Evolutionary conservation across 2,888 invertebrate species (phyloP).

Genomic region (Andrena haemorrhoa): DNA sequence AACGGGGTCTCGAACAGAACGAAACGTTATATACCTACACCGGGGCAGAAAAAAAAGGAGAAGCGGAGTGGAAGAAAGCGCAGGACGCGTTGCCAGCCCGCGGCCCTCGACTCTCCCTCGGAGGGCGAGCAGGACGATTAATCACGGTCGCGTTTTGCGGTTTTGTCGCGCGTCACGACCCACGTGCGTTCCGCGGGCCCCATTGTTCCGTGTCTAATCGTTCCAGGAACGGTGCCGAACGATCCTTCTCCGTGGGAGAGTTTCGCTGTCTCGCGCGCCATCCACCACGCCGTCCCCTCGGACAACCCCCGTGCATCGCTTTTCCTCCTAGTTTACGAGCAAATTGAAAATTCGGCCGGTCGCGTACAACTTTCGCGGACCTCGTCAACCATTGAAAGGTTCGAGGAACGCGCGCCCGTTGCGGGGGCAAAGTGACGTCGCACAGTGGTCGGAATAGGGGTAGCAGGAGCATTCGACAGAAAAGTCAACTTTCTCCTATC

Average conservation of each 20-base stretch:
- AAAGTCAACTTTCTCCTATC: too few species aligned
- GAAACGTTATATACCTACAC: not conserved
- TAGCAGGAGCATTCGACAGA: too few species aligned
- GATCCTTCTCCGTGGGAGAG: constrained; percentile 74
- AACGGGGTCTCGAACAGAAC: not conserved
- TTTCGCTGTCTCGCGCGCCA: constrained; percentile 45
- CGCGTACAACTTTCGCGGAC: not conserved
- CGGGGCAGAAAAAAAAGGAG: not conserved
- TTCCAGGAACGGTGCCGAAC: constrained; percentile 77
- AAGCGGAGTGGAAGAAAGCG: constrained; percentile 33
- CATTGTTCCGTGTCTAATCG: constrained; percentile 80
- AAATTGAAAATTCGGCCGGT: not conserved
- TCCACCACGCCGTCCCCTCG: constrained; percentile 2
- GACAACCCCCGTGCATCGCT: constrained; percentile 17
- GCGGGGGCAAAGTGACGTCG: too few species aligned
- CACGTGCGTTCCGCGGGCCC: constrained; percentile 69
- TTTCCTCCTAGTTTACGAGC: constrained; percentile 33
- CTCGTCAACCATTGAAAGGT: not conserved
- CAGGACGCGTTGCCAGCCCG: constrained; percentile 40
- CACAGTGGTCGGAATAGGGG: too few species aligned
- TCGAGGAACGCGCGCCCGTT: not conserved
- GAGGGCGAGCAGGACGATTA: constrained; percentile 70
- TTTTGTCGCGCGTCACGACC: constrained; percentile 77
- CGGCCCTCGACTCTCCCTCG: constrained; percentile 41
- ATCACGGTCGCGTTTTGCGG: constrained; percentile 78